Evolutionary conservation across 2,797 vertebrate species (phyloP), one percentile per base, ranked within the genome.

Genomic region (Myioborus miniatus): DNA sequence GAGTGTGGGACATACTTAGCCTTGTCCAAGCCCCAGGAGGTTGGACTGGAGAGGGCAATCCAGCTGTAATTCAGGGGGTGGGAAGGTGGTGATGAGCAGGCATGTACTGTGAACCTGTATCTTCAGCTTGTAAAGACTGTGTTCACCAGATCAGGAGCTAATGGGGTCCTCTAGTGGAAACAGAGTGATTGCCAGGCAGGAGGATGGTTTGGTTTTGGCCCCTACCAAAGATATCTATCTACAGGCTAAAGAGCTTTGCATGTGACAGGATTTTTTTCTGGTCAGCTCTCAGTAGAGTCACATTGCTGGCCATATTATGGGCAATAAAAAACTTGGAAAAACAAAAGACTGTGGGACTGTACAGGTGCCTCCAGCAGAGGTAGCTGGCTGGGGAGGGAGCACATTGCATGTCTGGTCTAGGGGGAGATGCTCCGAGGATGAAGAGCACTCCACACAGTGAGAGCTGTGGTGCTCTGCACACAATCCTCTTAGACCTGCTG

Each of bases 41-140:
- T 50, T 64, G 39, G 58, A 30, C 3, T 49, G 46, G 26, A 68
- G 81, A 62, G 68, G 41, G 60, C 22, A 65, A 37, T 23, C n/a
- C 55, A 7, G 41, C 70, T 82, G 39, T 50, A 72, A 36, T 43
- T 70, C 41, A 49, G 36, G 41, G 41, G 19, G 22, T 81, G 22
- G 41, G 49, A 88, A 77, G 30, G 32, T 32, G 41, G 27, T 34
- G 74, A 32, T 70, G 60, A 92, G 72, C 39, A 65, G 30, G 1
- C 0, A 0, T 6, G 9, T 27, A 3, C 29, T 20, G 7, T 15
- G 43, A 84, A 79, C 11, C 3, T 1, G 0, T 7, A 15, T 46
- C 24, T 74, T 49, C 75, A 56, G 21, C 21, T 34, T 52, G 41
- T 12, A 19, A 74, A 32, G 36, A 29, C 32, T 52, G 4, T 49